These are phyloP conservation scores for Helleia helle DNA, from an alignment of 2,888 invertebrate genomes.

Conservation along the genomic window DNA sequence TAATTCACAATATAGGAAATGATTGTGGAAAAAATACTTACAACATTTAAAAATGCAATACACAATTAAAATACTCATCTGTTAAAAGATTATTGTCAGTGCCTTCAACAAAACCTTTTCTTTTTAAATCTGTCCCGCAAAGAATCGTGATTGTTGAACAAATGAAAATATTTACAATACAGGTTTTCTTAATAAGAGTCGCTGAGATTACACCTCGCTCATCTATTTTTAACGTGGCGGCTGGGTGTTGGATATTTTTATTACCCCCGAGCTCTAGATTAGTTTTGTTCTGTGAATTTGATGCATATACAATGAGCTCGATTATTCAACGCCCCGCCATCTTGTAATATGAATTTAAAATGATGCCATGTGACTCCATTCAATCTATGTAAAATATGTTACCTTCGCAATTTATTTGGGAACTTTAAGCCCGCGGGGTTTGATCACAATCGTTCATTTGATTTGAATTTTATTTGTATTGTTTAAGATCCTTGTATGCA, in stretches of 20 bases:
- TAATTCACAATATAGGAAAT: not conserved
- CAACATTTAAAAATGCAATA: conserved; percentile 2
- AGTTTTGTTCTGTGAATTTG: conserved; percentile 72
- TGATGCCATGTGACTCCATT: conserved; percentile 32
- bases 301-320: conserved; percentile 71
- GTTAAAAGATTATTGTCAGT: not conserved
- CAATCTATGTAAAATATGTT: conserved; percentile 3
- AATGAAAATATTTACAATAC: conserved; percentile 64
- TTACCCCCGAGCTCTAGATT: conserved; percentile 65
- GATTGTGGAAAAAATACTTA: not conserved
- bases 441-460: no score
- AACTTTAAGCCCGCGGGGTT: conserved; percentile 2
- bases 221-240: conserved; percentile 62
- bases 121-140: not conserved
- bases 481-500: not conserved
- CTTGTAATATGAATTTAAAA: conserved; percentile 57
- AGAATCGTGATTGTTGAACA: conserved; percentile 50
- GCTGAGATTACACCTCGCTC: conserved; percentile 69
- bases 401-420: conserved; percentile 5
- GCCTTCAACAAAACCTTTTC: not conserved
- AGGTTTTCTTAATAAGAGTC: conserved; percentile 67
- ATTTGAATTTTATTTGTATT: no score
- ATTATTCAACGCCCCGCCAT: conserved; percentile 57
- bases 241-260: conserved; percentile 67
- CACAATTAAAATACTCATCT: no score